phyloP scores from a whole-genome alignment of 1,140 invertebrate species.

The Stenopsyche tienmushanensis region DNA sequence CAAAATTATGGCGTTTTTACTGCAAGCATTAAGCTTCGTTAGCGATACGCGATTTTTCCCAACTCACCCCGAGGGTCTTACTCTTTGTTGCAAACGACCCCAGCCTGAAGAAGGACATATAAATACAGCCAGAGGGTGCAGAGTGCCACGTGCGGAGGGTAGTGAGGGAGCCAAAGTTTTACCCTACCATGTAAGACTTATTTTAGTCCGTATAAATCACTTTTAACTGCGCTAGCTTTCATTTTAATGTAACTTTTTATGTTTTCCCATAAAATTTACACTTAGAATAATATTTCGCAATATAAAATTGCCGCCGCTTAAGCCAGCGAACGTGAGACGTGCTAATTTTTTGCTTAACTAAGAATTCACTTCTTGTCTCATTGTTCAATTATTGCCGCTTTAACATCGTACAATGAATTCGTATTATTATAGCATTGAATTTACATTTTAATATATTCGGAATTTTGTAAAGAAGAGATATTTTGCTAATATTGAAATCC shows the following conservation, averaged over 20 bases:
- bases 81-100: too few species aligned
- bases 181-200: constrained; percentile 33
- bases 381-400: too few species aligned
- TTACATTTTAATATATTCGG: too few species aligned
- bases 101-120: too few species aligned
- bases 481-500: background rate
- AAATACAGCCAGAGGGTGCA: too few species aligned
- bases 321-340: constrained; percentile 5
- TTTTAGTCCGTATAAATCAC: constrained; percentile 41
- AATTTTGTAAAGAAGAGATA: background rate
- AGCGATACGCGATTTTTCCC: too few species aligned
- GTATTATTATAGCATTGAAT: too few species aligned
- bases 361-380: constrained; percentile 10
- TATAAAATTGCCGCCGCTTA: constrained; percentile 39
- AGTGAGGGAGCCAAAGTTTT: constrained; percentile 27
- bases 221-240: constrained; percentile 41
- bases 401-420: too few species aligned
- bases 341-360: constrained; percentile 12
- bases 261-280: constrained; percentile 42
- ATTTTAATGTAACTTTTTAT: constrained; percentile 44
- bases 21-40: too few species aligned
- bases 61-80: too few species aligned
- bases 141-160: background rate
- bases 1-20: too few species aligned
- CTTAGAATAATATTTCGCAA: constrained; percentile 41